Percentiles rank a stretch among this genome's conserved stretches.
These are phyloP conservation scores for Colius striatus DNA, from an alignment of 2,113 vertebrate genomes.

Conservation along the genomic window DNA sequence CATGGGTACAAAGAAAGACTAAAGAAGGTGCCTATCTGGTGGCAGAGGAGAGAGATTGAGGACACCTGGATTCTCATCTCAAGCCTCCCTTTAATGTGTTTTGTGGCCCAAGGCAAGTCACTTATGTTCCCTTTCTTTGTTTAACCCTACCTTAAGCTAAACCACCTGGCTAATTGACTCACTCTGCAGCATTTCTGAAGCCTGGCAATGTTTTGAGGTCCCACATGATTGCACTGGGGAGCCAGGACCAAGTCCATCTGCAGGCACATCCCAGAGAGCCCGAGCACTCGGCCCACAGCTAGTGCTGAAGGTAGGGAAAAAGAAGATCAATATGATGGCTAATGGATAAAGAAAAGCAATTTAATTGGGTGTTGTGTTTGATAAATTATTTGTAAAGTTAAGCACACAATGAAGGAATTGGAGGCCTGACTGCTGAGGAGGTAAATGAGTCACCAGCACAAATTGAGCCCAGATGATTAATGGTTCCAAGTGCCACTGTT, in stretches of 20 bases:
- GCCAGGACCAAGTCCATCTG: not conserved
- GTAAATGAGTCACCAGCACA: not conserved
- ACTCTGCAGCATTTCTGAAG: not conserved
- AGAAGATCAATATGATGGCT: conserved; percentile 43
- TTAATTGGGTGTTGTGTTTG: conserved; percentile 49
- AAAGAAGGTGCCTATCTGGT: not conserved
- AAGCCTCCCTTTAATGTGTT: not conserved
- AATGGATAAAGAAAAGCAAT: conserved; percentile 37
- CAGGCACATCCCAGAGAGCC: rapidly evolving
- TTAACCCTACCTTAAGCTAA: not conserved
- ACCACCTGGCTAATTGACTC: not conserved
- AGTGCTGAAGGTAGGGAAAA: not conserved
- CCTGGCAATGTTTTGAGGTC: not conserved
- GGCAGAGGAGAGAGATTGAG: not conserved
- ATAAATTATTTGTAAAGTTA: conserved; percentile 57
- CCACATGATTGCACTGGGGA: not conserved
- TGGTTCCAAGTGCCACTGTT: not conserved
- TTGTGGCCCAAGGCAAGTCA: not conserved
- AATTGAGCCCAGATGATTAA: conserved; percentile 21
- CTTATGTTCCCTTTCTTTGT: not conserved
- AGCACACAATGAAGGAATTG: not conserved
- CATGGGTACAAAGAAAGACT: not conserved
- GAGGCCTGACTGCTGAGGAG: not conserved
- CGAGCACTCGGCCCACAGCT: not conserved
- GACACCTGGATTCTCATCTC: not conserved